A percentile compares a stretch with the other conserved stretches of the same genome.
Evolutionary conservation across 2,888 invertebrate genomes (phyloP).

Genomic region (Cryptus armator): DNA sequence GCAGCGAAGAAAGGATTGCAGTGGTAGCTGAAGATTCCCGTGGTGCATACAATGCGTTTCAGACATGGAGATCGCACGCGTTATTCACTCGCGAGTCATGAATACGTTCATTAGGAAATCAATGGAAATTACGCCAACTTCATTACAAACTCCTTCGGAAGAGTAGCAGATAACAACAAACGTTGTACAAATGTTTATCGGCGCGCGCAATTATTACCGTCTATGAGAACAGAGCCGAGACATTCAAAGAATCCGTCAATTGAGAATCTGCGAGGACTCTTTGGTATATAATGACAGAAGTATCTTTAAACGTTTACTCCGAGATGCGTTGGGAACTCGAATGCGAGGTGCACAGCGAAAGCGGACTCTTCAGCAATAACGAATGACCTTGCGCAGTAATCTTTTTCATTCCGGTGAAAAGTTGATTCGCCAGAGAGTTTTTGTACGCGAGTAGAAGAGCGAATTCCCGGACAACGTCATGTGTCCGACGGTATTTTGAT

Average conservation of each 20-base stretch:
- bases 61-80: conserved; percentile 4
- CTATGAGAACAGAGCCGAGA: conserved; percentile 15
- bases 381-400: conserved; percentile 66
- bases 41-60: conserved; percentile 4
- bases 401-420: conserved; percentile 79
- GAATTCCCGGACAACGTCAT: conserved; percentile 73
- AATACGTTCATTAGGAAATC: conserved; percentile 61
- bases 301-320: conserved; percentile 45
- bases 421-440: conserved; percentile 77
- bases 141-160: conserved; percentile 46
- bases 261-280: conserved; percentile 51
- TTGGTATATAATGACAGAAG: conserved; percentile 45
- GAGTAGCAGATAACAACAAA: conserved; percentile 49
- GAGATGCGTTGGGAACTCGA: conserved; percentile 22
- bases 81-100: conserved; percentile 43
- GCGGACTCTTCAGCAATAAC: conserved; percentile 12
- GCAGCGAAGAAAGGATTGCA: conserved; percentile 44
- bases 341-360: conserved; percentile 25
- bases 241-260: conserved; percentile 63
- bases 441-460: conserved; percentile 65
- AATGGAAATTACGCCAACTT: conserved; percentile 52
- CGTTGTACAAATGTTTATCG: conserved; percentile 35
- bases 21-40: conserved; percentile 26
- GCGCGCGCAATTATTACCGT: background rate
- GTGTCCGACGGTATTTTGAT: conserved; percentile 84